Evolutionary conservation across 2,113 vertebrate genomes (phyloP), one percentile per base, ranked within the genome.

Genomic region (Taxidea taxus): DNA sequence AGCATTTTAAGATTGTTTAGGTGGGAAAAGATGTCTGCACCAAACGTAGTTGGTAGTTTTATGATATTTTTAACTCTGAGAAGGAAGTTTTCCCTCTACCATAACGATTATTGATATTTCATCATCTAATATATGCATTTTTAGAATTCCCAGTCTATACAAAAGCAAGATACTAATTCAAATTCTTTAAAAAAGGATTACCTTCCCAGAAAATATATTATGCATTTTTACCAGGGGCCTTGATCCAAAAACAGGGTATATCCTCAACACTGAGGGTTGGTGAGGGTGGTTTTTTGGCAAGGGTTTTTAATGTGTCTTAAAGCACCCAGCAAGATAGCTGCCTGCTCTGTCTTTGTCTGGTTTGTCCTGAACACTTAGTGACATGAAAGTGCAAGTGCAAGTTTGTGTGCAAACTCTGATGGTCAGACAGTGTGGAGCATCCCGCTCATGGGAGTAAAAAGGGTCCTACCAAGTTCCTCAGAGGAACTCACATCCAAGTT

Each of bases 61-160:
- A 74, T 49, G 42, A 20, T 86, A 64, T 82, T 83, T 94, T 95
- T 88, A 90, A 56, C 54, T 60, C 51, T 68, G 75, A 47, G 44
- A 80, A 87, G 31, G n/a, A 90, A 84, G 90, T 10, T 37, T 20
- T 94, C 27, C 47, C 11, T 90, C 21, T 66, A 66, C 31, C 15
- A 34, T 81, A 80, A 42, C 8, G 14, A 34, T 6, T 44, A 23
- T 51, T 84, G 47, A 66, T 47, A 87, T 83, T 78, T 87, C 34
- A 11, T 87, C 47, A 70, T 77, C 58, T 70, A 18, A 72, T 80
- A 51, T 68, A 27, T 23, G 58, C 13, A 44, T 66, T 34, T 77
- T 92, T 92, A 88, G 87, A 74, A 51, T 96, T 84, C 58, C 34
- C 9, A n/a, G 27, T n/a, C 27, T 87, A 23, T 58, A 16, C 84